phyloP scores from a whole-genome alignment of 1,140 invertebrate genomes.

The Cotesia glomerata region DNA sequence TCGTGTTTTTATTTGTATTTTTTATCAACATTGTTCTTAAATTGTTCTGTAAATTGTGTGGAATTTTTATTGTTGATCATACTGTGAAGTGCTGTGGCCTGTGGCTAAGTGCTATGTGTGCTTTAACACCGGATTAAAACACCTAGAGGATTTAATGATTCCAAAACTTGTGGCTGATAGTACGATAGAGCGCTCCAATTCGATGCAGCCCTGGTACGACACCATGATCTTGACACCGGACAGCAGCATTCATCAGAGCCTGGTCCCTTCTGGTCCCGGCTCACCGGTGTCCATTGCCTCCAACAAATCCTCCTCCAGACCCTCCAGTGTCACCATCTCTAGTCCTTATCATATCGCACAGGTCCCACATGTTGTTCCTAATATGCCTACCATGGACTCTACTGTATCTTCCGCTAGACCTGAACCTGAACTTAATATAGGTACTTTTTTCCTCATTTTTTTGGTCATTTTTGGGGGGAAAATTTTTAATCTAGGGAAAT shows the following conservation, averaged over 20 bases:
- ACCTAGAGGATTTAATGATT: conserved; percentile 13
- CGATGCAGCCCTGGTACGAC: conserved; percentile 8
- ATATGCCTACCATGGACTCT: conserved; percentile 67
- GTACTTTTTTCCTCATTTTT: conserved; percentile 56
- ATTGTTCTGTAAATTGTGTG: too few species aligned
- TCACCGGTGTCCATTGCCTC: conserved; percentile 44
- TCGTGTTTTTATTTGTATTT: not conserved
- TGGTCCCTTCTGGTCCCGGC: conserved; percentile 36
- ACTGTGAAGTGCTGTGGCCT: too few species aligned
- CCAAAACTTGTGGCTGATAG: conserved; percentile 5
- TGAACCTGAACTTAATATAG: conserved; percentile 68
- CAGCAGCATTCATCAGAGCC: conserved; percentile 50
- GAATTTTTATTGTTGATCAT: too few species aligned
- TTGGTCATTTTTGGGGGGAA: too few species aligned
- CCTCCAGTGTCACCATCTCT: conserved; percentile 39
- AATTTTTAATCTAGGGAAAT: too few species aligned
- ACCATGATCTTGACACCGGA: conserved; percentile 58
- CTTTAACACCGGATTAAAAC: not conserved
- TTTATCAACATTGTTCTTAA: too few species aligned
- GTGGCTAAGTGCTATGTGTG: not conserved
- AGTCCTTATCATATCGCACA: conserved; percentile 52
- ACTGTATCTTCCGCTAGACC: conserved; percentile 66
- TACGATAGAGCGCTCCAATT: conserved; percentile 11
- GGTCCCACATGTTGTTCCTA: conserved; percentile 46
- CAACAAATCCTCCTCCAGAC: conserved; percentile 38